These are phyloP conservation scores for Plusia festucae DNA, from an alignment of 2,888 invertebrate species.

Conservation along the genomic window DNA sequence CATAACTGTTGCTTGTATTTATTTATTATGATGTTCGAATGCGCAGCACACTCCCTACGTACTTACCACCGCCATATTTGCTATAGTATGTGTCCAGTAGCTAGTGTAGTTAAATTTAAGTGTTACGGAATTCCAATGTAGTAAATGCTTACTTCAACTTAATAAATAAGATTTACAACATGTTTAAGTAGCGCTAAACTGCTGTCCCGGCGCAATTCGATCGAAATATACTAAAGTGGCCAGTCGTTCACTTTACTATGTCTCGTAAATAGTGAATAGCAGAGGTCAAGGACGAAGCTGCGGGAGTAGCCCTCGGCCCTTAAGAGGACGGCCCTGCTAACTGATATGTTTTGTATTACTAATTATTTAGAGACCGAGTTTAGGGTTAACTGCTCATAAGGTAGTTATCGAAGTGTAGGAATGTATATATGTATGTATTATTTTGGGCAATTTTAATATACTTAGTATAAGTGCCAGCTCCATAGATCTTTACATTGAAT, in stretches of 20 bases:
- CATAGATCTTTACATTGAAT: background rate
- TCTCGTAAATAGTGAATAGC: conserved; percentile 10
- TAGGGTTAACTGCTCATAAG: background rate
- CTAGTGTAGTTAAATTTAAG: background rate
- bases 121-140: background rate
- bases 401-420: background rate
- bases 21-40: conserved; percentile 8
- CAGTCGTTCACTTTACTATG: conserved; percentile 11
- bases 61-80: background rate
- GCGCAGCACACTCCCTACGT: background rate
- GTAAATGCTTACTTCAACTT: background rate
- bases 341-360: background rate
- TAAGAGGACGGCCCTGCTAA: background rate
- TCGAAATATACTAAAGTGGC: background rate
- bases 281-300: conserved; percentile 13
- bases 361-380: background rate
- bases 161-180: conserved; percentile 2
- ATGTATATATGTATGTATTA: background rate
- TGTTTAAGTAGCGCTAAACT: background rate
- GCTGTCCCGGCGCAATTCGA: conserved; percentile 1
- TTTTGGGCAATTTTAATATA: background rate
- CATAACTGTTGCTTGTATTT: conserved; percentile 29
- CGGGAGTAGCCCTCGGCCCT: background rate
- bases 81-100: background rate
- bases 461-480: too few species aligned